Evolutionary conservation across 1,140 invertebrate genomes (phyloP).

Genomic region (Agrypnia vestita): DNA sequence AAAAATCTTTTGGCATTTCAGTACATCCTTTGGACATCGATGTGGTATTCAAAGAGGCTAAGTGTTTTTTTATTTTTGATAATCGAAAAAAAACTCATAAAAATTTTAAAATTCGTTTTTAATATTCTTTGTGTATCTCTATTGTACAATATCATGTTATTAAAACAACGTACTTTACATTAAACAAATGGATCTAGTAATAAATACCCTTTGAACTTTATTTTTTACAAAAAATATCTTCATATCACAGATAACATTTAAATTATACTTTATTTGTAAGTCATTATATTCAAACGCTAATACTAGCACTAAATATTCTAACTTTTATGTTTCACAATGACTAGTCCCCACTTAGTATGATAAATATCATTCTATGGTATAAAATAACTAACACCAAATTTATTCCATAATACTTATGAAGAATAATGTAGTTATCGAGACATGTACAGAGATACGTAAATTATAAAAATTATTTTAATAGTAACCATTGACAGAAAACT

Average conservation of each 20-base stretch:
- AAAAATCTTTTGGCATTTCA: too few relatives aligned
- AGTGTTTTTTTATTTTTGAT: too few relatives aligned
- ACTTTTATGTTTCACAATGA: constrained; percentile 26
- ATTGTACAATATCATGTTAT: neutral
- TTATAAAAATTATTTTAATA: too few relatives aligned
- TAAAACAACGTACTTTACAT: neutral
- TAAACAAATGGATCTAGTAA: constrained; percentile 17
- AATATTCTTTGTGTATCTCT: constrained; percentile 7
- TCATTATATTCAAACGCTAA: constrained; percentile 29
- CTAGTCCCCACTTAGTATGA: constrained; percentile 25
- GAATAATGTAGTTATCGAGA: too few relatives aligned
- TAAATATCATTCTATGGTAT: neutral
- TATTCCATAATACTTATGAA: neutral
- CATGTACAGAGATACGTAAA: too few relatives aligned
- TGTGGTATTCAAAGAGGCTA: too few relatives aligned
- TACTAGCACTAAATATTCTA: constrained; percentile 22
- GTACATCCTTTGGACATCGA: too few relatives aligned
- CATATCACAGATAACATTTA: constrained; percentile 61
- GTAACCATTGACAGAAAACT: too few relatives aligned
- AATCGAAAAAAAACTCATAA: neutral
- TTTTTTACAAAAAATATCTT: constrained; percentile 59
- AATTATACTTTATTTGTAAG: constrained; percentile 49
- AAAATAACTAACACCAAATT: constrained; percentile 21
- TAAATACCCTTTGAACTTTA: constrained; percentile 59
- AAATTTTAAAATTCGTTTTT: constrained; percentile 19